phyloP scores from a whole-genome alignment of 2,888 invertebrate species.

The Creontiades dilutus region DNA sequence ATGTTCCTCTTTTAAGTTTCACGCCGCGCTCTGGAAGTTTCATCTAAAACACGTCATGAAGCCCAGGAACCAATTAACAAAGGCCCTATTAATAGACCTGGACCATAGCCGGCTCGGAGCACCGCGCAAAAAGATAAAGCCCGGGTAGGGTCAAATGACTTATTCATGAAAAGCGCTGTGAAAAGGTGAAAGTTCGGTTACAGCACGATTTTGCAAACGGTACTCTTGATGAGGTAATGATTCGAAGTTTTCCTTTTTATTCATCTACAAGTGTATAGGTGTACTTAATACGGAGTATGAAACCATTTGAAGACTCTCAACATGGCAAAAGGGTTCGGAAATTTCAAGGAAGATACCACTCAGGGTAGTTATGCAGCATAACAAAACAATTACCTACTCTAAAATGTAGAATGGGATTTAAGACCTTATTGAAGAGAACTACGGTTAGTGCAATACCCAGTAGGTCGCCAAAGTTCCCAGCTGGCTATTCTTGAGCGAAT shows the following conservation, averaged over 20 bases:
- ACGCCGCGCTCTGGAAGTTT: conserved; percentile 52
- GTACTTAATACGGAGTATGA: too few relatives aligned
- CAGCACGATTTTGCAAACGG: conserved; percentile 40
- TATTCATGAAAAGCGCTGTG: conserved; percentile 63
- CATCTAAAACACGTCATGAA: conserved; percentile 61
- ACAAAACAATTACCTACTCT: too few relatives aligned
- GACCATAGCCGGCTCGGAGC: conserved; percentile 4
- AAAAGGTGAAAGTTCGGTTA: conserved; percentile 55
- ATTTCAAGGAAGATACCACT: too few relatives aligned
- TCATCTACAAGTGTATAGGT: neutral
- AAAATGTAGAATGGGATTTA: too few relatives aligned
- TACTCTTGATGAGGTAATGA: neutral
- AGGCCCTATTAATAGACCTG: conserved; percentile 60
- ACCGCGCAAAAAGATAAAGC: conserved; percentile 31
- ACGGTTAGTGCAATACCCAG: too few relatives aligned
- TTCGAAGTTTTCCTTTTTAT: neutral
- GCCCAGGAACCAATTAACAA: conserved; percentile 62
- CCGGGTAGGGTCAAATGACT: conserved; percentile 50
- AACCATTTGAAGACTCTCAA: too few relatives aligned
- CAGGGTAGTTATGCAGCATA: too few relatives aligned
- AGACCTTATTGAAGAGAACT: too few relatives aligned
- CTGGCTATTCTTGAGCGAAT: too few relatives aligned
- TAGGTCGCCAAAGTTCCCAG: too few relatives aligned
- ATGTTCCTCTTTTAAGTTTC: conserved; percentile 53
- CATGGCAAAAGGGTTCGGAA: too few relatives aligned